Base-by-base conservation (phyloP, 2,113 vertebrate genomes). In the Emydura subglobosa region DNA sequence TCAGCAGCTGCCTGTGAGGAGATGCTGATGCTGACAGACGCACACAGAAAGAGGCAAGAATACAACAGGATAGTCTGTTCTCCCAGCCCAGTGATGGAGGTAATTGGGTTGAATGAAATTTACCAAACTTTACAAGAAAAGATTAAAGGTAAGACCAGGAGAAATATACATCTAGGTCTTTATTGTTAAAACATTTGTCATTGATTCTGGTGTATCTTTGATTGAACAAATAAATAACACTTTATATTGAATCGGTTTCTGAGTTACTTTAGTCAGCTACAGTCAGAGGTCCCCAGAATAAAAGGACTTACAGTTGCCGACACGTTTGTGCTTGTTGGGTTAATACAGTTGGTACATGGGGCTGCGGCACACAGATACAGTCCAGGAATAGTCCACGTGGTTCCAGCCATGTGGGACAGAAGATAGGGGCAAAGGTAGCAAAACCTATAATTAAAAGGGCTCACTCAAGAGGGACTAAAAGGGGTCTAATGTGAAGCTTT, bases 351-450 rank as follows among this genome's bases (percentile, higher is more conserved):
- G 29, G 7, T 34, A 44, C 19, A 89, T 51, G 65, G 19, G 55
- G 31, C 3, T 25, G 11, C 13, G 74, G n/a, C n/a, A 4, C 8
- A 79, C 2, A 54, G n/a, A n/a, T 0, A 1, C 2, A 24, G 9
- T n/a, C 91, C 85, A 14, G 29, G 14, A 61, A 85, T 8, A 7
- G 1, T 81, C 51, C 51, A 78, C 22, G 7, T 78, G 22, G 42
- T 78, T 78, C 74, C 74, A 25, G 22, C 42, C 22, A 47, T 42
- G 42, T 6, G 2, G 21, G 72, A 19, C 11, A 21, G 7, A 57
- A 27, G 50, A 50, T 53, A 3, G 31, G 29, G 29, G 34, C 19
- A 9, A 68, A n/a, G 42, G 42, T 25, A 76, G 72, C 42, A 24
- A 47, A 44, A 47, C 24, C 42, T 42, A 10, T 44, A 25, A 42